phyloP scores from a whole-genome alignment of 2,797 vertebrate species.

The Myripristis murdjan region DNA sequence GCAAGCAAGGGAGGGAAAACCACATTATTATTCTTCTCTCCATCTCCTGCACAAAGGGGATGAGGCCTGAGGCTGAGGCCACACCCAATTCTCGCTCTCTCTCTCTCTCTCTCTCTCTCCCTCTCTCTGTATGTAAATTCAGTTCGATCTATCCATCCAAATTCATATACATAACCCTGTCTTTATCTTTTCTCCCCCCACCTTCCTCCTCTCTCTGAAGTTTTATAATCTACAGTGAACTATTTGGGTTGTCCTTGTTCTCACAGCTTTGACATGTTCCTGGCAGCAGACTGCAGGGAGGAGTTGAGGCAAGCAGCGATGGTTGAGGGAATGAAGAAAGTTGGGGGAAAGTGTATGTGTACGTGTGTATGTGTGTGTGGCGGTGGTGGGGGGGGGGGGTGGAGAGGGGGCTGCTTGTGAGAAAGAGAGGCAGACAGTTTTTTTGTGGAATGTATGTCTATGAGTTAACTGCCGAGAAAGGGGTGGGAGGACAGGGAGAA shows the following conservation, averaged over 20 bases:
- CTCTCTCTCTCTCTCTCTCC: conserved; percentile 8
- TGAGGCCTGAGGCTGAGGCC: conserved; percentile 29
- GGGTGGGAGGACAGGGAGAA: background rate
- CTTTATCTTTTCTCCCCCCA: background rate
- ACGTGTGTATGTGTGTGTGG: too few relatives aligned
- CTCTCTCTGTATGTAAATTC: conserved; percentile 8
- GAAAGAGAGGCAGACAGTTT: conserved; percentile 27
- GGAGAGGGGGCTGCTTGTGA: conserved; percentile 20
- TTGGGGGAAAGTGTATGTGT: too few relatives aligned
- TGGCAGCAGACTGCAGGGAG: conserved; percentile 42
- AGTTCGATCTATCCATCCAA: background rate
- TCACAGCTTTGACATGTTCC: conserved; percentile 66
- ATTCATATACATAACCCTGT: conserved; percentile 10
- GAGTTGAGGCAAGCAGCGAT: conserved; percentile 14
- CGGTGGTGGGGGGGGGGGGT: conserved; percentile 3
- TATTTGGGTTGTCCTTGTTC: conserved; percentile 50
- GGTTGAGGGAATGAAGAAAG: conserved; percentile 43
- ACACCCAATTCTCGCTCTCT: conserved; percentile 15
- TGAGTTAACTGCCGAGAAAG: conserved; percentile 19
- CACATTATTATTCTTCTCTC: conserved; percentile 46
- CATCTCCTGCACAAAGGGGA: conserved; percentile 21
- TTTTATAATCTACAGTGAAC: conserved; percentile 36
- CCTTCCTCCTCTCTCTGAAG: background rate
- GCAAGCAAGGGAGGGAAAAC: conserved; percentile 28
- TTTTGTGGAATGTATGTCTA: conserved; percentile 38